Evolutionary conservation across 2,797 vertebrate species (phyloP), one percentile per base, ranked within the genome.

Genomic region (Setipinna tenuifilis): DNA sequence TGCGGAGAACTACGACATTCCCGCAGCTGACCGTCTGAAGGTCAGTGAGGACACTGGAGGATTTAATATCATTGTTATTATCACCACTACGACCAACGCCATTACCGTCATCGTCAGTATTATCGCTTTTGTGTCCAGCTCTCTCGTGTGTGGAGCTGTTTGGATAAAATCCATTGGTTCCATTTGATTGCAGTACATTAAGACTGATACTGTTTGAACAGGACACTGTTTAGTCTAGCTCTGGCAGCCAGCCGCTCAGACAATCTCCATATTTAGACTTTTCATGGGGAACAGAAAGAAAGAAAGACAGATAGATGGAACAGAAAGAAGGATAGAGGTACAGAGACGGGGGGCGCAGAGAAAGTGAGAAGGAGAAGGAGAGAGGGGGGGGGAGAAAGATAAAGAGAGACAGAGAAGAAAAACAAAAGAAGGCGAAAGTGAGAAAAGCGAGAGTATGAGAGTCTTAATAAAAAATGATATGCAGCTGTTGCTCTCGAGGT

Each of bases 1-100:
- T 0, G 97, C 97, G 0, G 96, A 97, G 92, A 98, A 96, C 93
- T 98, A 98, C 0, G 88, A 93, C 88, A 98, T 98, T 90, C 93
- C 94, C 23, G 90, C 95, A 0, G 94, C 94, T 0, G 87, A 90
- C 91, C 92, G 91, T 6, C 93, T 93, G 90, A 89, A 97, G 97
- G 97, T 97, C 83, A 71, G 68, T 80, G 44, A 59, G 46, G 82
- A 83, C 14, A 10, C 12, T 17, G 7, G 78, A 12, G 17, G 23
- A 65, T 11, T 65, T 28, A 48, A 44, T 46, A 4, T 81, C 14
- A 83, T 65, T 10, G 61, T 25, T 10, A 65, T 6, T 11, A 65
- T 2, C 62, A 65, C 11, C 62, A 65, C 7, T 7, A 10, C 0
- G 21, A 62, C n/a, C 6, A 23, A 7, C 44, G 85, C 62, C 65